These are phyloP conservation scores for Eclectus roratus DNA, from an alignment of 2,113 vertebrate genomes.

Conservation along the genomic window DNA sequence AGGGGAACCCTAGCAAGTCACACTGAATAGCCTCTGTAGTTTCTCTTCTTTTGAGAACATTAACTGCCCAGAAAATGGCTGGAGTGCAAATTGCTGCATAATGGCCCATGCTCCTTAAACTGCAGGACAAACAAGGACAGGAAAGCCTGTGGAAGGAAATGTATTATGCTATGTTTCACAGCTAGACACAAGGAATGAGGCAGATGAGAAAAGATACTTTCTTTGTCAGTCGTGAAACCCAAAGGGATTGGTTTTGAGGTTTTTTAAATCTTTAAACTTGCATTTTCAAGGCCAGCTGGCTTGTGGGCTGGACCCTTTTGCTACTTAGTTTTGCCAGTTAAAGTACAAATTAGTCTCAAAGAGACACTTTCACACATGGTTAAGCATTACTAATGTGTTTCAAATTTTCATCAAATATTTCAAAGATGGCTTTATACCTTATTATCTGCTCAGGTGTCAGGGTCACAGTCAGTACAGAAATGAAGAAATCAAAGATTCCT, in stretches of 20 bases:
- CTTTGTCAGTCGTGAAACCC: not conserved
- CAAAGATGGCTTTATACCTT: not conserved
- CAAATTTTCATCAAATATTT: not conserved
- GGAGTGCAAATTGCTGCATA: slow-evolving; percentile 22
- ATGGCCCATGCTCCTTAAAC: not conserved
- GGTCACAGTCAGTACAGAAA: not conserved
- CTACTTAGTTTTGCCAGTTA: not conserved
- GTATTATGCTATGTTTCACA: not conserved
- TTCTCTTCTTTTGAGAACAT: slow-evolving; percentile 34
- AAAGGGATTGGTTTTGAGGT: not conserved
- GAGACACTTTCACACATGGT: not conserved
- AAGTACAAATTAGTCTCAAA: not conserved
- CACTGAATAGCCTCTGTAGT: not conserved
- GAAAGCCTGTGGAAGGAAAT: not conserved
- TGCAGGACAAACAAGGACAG: not conserved
- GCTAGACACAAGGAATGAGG: not conserved
- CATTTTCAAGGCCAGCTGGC: not conserved
- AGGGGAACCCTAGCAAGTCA: not conserved
- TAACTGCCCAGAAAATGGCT: slow-evolving; percentile 46
- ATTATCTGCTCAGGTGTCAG: not conserved
- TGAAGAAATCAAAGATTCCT: not conserved
- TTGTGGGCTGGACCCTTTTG: not conserved
- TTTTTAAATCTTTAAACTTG: not conserved
- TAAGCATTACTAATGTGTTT: not conserved
- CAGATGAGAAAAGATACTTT: not conserved